Evolutionary conservation across 2,797 vertebrate species (phyloP), one percentile per base, ranked within the genome.

Genomic region (Myripristis jacobus): DNA sequence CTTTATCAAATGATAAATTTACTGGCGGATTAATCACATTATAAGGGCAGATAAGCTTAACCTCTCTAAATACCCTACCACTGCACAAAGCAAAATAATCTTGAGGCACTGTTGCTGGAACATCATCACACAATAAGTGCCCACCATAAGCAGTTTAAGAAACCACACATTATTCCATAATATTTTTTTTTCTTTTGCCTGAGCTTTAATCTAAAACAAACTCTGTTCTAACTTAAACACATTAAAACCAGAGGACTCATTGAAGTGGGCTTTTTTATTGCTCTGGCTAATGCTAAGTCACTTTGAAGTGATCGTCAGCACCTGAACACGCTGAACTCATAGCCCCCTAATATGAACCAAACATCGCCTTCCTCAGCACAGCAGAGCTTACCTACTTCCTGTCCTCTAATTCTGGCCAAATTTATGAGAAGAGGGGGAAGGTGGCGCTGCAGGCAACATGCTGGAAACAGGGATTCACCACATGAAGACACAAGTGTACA

Each of bases 1-100:
- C 83, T 67, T 90, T 78, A 87, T 88, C 84, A 87, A 84, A 85
- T 80, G 83, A 89, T 84, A 80, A 70, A 77, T 86, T 88, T 76
- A 81, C 70, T 68, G 19, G 36, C 22, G 80, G 80, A 87, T 87
- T 88, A 81, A 88, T 87, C 71, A 83, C 67, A 85, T 78, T 73
- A 75, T 68, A 85, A 61, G 61, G 57, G 56, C 75, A 62, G 75
- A 81, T 77, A 75, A 66, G 63, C 48, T 58, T 67, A 70, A 77
- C 51, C 70, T 53, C 62, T 5, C 47, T 43, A 50, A 86, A 75
- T 46, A 75, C 58, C 19, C 25, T 11, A 38, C 52, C 31, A 50
- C 38, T 43, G 60, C 74, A 78, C 58, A 76, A 81, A 77, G 63
- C 52, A 62, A 66, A 71, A 53, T 58, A 47, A 80, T 76, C 77